These are phyloP conservation scores for Smutsia temminckii DNA, from an alignment of 2,797 vertebrate species.

Conservation along the genomic window DNA sequence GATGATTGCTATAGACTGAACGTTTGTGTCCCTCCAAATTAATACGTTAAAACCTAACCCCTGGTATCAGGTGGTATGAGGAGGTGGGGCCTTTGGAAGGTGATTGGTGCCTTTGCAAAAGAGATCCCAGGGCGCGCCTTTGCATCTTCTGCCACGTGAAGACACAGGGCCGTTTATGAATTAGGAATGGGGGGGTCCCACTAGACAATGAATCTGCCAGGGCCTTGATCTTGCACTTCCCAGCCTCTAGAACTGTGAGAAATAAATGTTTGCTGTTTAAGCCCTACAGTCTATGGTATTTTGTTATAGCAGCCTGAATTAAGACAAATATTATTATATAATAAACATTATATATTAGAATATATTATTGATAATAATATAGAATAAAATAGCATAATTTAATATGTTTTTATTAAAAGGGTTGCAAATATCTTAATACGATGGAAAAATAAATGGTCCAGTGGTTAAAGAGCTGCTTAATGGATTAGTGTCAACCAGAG, in stretches of 20 bases:
- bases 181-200: background rate
- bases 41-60: background rate
- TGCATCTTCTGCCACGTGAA: background rate
- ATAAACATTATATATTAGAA: background rate
- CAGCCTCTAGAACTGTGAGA: background rate
- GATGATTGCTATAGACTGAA: background rate
- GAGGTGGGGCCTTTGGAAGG: background rate
- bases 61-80: background rate
- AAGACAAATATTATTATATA: background rate
- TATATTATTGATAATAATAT: background rate
- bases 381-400: background rate
- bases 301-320: background rate
- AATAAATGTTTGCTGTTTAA: background rate
- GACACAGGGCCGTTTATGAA: background rate
- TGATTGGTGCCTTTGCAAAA: background rate
- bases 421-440: background rate
- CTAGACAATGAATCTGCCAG: background rate
- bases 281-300: background rate
- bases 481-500: background rate
- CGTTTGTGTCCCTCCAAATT: background rate
- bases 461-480: background rate
- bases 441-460: background rate
- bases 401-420: slow-evolving; percentile 17
- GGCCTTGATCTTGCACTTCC: background rate
- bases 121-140: background rate